phyloP scores from a whole-genome alignment of 2,888 invertebrate species.

The Oasisia sp. region DNA sequence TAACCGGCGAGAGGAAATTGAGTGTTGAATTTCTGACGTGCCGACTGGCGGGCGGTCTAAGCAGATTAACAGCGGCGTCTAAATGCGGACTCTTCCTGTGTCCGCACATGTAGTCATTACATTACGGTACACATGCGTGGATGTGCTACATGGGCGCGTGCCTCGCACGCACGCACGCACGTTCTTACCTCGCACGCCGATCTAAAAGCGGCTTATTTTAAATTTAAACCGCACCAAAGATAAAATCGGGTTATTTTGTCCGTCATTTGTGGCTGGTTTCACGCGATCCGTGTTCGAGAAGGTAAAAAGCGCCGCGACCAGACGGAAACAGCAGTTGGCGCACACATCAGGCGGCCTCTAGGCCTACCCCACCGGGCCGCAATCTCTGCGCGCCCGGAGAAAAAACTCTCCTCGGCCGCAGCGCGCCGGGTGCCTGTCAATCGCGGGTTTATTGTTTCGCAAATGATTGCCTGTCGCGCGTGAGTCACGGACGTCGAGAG shows the following conservation, averaged over 20 bases:
- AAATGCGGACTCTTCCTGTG: no score
- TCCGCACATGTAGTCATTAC: no score
- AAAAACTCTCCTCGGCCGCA: neutral
- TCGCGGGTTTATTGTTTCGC: neutral
- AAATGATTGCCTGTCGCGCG: neutral
- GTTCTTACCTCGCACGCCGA: neutral
- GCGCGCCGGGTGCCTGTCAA: neutral
- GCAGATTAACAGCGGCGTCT: no score
- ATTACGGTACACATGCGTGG: no score
- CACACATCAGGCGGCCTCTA: neutral
- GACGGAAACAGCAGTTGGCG: neutral
- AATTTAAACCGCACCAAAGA: no score
- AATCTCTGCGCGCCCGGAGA: neutral
- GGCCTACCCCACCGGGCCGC: neutral
- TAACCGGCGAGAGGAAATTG: neutral
- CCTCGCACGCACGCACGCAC: neutral
- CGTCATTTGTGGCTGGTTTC: no score
- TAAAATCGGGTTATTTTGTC: no score
- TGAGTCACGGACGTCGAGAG: neutral
- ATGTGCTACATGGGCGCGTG: neutral
- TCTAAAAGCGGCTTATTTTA: no score
- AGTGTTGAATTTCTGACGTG: slow-evolving; percentile 10
- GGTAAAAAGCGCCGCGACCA: neutral
- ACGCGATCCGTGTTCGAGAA: neutral
- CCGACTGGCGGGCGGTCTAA: neutral